Evolutionary conservation across 2,888 invertebrate species (phyloP).

Genomic region (Dendrolimus pini): DNA sequence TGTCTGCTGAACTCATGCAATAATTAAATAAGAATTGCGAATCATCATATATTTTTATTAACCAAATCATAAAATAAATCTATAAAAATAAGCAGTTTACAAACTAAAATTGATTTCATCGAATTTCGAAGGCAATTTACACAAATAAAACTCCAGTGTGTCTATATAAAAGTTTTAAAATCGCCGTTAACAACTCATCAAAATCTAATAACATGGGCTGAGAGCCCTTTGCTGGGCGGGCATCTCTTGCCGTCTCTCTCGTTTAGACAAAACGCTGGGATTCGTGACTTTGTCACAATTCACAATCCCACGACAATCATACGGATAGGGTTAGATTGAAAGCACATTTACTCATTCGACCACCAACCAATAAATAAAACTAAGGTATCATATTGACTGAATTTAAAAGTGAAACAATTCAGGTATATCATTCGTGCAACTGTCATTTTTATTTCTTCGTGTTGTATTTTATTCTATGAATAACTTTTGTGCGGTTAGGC

Average conservation of each 20-base stretch:
- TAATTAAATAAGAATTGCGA: too few species aligned
- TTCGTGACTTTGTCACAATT: conserved; percentile 68
- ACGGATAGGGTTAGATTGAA: conserved; percentile 8
- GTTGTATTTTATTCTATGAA: too few species aligned
- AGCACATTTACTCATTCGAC: too few species aligned
- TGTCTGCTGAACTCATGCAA: too few species aligned
- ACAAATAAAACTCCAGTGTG: conserved; percentile 19
- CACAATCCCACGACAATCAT: conserved; percentile 60
- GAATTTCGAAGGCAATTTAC: conserved; percentile 14
- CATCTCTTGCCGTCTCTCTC: conserved; percentile 43
- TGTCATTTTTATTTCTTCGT: too few species aligned
- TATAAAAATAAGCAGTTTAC: conserved; percentile 1
- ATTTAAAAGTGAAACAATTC: too few species aligned
- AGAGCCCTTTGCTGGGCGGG: conserved; percentile 25
- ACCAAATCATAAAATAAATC: not conserved
- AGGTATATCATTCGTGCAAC: too few species aligned
- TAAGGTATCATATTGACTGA: too few species aligned
- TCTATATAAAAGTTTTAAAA: conserved; percentile 29
- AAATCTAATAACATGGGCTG: conserved; percentile 58
- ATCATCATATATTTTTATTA: not conserved
- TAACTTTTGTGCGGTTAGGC: too few species aligned
- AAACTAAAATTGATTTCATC: conserved; percentile 20
- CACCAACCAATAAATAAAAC: too few species aligned
- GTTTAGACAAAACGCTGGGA: conserved; percentile 65
- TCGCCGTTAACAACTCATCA: conserved; percentile 53